Conservation (phyloP, 1,140 invertebrate species). For the Diprion similis region DNA sequence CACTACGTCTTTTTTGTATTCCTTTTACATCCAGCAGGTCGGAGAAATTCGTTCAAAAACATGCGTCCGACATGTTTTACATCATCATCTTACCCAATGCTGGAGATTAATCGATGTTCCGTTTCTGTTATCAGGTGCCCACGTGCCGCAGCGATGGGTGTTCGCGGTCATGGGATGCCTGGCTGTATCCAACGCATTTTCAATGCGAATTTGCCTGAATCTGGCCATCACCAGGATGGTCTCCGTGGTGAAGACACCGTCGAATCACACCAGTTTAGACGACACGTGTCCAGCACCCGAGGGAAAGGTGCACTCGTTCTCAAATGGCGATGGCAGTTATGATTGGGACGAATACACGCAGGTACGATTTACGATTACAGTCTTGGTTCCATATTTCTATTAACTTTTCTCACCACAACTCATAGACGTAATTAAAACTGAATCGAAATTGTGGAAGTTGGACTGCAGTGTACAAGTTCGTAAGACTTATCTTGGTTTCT, state of each 20-base stretch:
- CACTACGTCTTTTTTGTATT: too few relatives aligned
- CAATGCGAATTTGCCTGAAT: slow-evolving; percentile 85
- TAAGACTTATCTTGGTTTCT: too few relatives aligned
- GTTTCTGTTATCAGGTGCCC: slow-evolving; percentile 60
- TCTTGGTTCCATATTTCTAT: background rate
- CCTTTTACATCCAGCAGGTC: slow-evolving; percentile 26
- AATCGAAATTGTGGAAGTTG: too few relatives aligned
- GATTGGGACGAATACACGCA: slow-evolving; percentile 71
- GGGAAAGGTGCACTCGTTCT: background rate
- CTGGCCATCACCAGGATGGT: slow-evolving; percentile 89
- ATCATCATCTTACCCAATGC: too few relatives aligned
- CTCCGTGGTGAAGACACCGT: slow-evolving; percentile 29
- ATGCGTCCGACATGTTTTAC: too few relatives aligned
- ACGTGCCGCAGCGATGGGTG: slow-evolving; percentile 74
- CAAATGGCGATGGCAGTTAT: slow-evolving; percentile 46
- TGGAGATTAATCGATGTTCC: too few relatives aligned
- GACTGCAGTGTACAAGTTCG: too few relatives aligned
- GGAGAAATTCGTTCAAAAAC: too few relatives aligned
- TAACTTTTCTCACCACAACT: too few relatives aligned
- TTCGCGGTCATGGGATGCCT: slow-evolving; percentile 81
- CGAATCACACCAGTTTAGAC: slow-evolving; percentile 33
- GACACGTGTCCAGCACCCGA: slow-evolving; percentile 15
- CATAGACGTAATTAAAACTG: too few relatives aligned
- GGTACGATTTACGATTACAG: slow-evolving; percentile 12
- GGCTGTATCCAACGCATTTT: slow-evolving; percentile 81